These are phyloP conservation scores for Stenotaenia linearis DNA, from an alignment of 2,888 invertebrate species.

Conservation along the genomic window DNA sequence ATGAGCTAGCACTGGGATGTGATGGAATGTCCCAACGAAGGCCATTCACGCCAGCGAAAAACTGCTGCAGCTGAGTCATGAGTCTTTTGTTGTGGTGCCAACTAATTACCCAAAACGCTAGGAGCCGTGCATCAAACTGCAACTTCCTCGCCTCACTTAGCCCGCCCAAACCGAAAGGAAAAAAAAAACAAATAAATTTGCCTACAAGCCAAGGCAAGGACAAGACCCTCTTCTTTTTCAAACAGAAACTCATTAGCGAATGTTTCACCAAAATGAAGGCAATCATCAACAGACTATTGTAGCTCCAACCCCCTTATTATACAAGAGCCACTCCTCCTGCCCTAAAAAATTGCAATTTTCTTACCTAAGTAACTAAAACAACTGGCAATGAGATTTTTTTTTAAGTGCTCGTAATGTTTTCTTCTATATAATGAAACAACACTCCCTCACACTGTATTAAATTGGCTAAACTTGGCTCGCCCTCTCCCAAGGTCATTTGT, in stretches of 20 bases:
- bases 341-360: constrained; percentile 13
- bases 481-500: background rate
- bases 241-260: constrained; percentile 32
- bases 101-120: constrained; percentile 26
- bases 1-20: background rate
- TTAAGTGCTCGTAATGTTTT: too few relatives aligned
- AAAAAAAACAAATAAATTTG: background rate
- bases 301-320: constrained; percentile 13
- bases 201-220: background rate
- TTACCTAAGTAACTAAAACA: background rate
- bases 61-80: constrained; percentile 27
- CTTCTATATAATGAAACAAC: background rate
- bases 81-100: constrained; percentile 9
- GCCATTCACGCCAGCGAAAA: constrained; percentile 15
- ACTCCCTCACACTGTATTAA: constrained; percentile 3
- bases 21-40: constrained; percentile 8
- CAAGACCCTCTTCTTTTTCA: constrained; percentile 3
- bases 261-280: constrained; percentile 7
- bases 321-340: background rate
- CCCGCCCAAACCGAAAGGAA: background rate
- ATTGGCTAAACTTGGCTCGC: background rate
- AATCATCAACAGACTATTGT: constrained; percentile 5
- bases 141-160: constrained; percentile 16
- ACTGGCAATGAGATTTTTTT: background rate
- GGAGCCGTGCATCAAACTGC: constrained; percentile 19